These are phyloP conservation scores for Drosophila eohydei DNA, from an alignment of 2,888 invertebrate genomes.

Conservation along the genomic window DNA sequence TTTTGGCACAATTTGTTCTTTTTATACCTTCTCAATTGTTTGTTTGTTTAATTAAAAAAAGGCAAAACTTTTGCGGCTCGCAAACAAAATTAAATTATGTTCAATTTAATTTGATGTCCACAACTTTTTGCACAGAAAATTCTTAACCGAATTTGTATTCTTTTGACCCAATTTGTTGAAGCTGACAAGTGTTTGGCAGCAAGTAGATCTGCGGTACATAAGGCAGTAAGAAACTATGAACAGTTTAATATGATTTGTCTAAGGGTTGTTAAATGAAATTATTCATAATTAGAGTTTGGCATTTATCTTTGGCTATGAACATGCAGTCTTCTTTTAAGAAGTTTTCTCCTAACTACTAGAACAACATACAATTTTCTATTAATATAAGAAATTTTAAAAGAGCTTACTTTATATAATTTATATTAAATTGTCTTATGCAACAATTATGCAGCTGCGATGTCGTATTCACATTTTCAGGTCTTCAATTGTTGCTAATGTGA, in stretches of 20 bases:
- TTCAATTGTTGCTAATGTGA: not conserved
- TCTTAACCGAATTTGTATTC: not conserved
- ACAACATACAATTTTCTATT: too few species aligned
- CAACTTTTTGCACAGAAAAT: conserved; percentile 9
- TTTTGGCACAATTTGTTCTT: conserved; percentile 52
- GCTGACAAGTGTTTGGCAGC: not conserved
- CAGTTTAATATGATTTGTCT: not conserved
- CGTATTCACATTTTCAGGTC: not conserved
- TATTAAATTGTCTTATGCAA: not conserved
- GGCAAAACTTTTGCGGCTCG: conserved; percentile 67
- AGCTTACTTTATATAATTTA: too few species aligned
- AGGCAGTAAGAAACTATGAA: not conserved
- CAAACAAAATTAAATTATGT: conserved; percentile 74
- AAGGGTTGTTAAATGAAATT: too few species aligned
- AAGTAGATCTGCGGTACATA: not conserved
- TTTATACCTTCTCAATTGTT: conserved; percentile 60
- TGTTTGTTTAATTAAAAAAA: conserved; percentile 76
- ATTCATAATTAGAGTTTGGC: too few species aligned
- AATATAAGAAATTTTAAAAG: too few species aligned
- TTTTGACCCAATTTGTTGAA: not conserved
- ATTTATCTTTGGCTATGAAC: too few species aligned
- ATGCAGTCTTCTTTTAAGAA: too few species aligned
- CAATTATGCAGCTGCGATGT: not conserved
- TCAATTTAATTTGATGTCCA: conserved; percentile 67
- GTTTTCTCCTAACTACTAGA: too few species aligned